phyloP scores from a whole-genome alignment of 2,113 vertebrate genomes.

The Pelusios castaneus region DNA sequence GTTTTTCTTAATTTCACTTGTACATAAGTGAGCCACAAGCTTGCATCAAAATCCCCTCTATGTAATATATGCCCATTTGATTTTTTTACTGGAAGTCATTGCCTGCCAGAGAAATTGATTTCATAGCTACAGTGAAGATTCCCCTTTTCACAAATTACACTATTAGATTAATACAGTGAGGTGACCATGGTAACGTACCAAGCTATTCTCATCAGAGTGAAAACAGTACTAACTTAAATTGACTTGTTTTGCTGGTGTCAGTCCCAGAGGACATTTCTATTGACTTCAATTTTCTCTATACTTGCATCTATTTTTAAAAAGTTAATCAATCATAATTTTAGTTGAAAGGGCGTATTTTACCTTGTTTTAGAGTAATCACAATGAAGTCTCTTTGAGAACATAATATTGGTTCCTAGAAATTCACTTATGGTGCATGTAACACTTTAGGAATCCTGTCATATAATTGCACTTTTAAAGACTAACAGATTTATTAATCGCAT shows the following conservation, averaged over 20 bases:
- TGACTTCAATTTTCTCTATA: background rate
- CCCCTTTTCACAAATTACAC: conserved; percentile 46
- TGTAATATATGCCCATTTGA: conserved; percentile 19
- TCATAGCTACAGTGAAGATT: conserved; percentile 44
- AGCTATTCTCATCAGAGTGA: conserved; percentile 32
- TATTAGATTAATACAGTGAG: conserved; percentile 25
- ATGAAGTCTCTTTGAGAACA: background rate
- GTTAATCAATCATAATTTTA: background rate
- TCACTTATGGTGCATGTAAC: background rate
- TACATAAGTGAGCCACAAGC: background rate
- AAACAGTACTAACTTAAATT: conserved; percentile 33
- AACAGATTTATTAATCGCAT: too few relatives aligned
- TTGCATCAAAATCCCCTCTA: background rate
- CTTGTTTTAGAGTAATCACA: background rate
- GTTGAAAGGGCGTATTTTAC: conserved; percentile 4
- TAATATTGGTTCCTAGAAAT: background rate
- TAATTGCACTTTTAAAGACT: background rate
- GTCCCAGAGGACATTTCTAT: conserved; percentile 52
- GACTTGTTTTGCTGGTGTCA: conserved; percentile 49
- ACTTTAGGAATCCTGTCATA: background rate
- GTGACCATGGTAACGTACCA: conserved; percentile 42
- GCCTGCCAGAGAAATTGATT: conserved; percentile 18
- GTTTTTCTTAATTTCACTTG: conserved; percentile 25
- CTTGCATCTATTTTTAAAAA: background rate
- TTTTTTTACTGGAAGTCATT: background rate